Evolutionary conservation across 2,797 vertebrate genomes (phyloP).

Genomic region (Odontamblyopus rebecca): DNA sequence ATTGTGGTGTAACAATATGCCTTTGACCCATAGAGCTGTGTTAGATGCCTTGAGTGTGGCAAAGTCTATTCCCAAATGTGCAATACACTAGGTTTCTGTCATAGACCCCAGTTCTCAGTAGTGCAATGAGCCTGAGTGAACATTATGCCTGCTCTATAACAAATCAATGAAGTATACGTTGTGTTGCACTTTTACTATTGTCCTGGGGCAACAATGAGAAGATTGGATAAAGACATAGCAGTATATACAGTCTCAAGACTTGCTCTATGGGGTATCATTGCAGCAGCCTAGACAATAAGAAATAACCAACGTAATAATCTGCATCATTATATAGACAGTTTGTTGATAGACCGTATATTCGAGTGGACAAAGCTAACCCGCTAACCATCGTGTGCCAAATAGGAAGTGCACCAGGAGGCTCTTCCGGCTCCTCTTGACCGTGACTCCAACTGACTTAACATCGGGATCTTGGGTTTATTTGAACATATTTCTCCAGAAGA

Average conservation of each 20-base stretch:
- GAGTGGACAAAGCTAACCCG: no score
- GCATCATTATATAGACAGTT: background rate
- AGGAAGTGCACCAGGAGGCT: no score
- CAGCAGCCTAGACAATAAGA: background rate
- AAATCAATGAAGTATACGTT: conserved; percentile 15
- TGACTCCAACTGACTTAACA: no score
- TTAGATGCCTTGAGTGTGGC: background rate
- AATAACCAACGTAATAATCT: background rate
- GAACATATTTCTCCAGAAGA: background rate
- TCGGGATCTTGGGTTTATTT: background rate
- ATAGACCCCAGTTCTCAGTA: background rate
- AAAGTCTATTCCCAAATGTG: background rate
- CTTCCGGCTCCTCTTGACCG: no score
- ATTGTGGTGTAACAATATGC: background rate
- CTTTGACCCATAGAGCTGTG: no score
- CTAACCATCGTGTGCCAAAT: no score
- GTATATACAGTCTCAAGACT: background rate
- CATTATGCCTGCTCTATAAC: conserved; percentile 18
- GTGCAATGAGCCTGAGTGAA: conserved; percentile 16
- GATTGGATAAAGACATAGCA: background rate
- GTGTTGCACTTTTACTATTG: conserved; percentile 18
- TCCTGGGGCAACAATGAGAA: conserved; percentile 8
- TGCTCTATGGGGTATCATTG: background rate
- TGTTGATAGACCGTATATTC: background rate
- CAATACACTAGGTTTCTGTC: background rate